Evolutionary conservation across 2,797 vertebrate species (phyloP), one percentile per base, ranked within the genome.

Genomic region (Spheniscus humboldti): DNA sequence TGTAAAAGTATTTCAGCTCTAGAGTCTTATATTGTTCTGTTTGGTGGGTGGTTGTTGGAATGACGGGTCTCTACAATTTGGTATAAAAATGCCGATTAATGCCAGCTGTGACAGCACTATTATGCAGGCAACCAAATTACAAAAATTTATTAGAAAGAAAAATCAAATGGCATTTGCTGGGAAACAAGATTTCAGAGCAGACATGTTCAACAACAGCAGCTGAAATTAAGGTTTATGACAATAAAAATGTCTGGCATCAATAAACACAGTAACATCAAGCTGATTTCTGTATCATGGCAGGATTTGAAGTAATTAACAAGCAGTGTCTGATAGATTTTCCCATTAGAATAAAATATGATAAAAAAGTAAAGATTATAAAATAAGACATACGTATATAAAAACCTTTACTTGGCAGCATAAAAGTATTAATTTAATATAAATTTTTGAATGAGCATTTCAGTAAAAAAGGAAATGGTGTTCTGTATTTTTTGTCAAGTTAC

Each of bases 181-280:
- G 92, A 92, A 90, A 92, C 60, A 90, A 86, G 41, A 72, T 80
- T 94, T 91, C 64, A 88, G 62, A 91, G 84, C 48, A 91, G 64
- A 77, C 5, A 17, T n/a, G 27, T 83, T 86, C 45, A 94, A 78
- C 45, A 67, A 67, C 35, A 83, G 55, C 52, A 60, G 28, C 39
- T 89, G 28, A 92, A 79, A 92, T 81, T 85, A 93, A 87, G 52
- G 60, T 60, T 91, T 86, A 88, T 88, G 68, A 63, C 11, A 87
- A 86, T 35, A 80, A 90, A 92, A 86, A 88, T 71, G 37, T n/a
- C 64, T 83, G 69, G 33, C 41, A 77, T 80, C 66, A 71, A 86
- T 64, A 90, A 94, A 78, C 47, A 89, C 5, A 0, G 27, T 19
- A 83, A 78, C 11, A 77, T 37, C 39, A 84, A 75, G 30, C 7